Base-by-base conservation (phyloP, 2,113 vertebrate genomes). In the Raja brachyura region DNA sequence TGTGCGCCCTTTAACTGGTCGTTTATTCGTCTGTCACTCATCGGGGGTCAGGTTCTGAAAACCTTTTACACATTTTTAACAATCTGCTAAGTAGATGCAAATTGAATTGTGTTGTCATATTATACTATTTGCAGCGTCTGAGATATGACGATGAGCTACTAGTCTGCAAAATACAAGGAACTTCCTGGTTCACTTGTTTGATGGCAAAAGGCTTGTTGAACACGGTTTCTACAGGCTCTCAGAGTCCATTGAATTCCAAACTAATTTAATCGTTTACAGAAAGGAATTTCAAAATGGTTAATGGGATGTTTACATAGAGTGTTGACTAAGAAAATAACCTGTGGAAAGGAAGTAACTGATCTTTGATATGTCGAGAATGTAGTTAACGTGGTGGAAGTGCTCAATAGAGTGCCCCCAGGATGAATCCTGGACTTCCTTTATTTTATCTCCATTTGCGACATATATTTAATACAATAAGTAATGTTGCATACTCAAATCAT, bases 11-110 rank as follows among this genome's bases (percentile, higher is more conserved):
- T 73, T 92, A 92, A 92, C 66, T 73, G 39, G 33, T 92, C 66
- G 90, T 73, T 92, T 92, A 74, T 92, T 74, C 68, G 90, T 92
- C 90, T 92, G 66, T 85, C 90, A 74, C 90, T 92, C 18, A 92
- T 73, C 68, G 18, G 66, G 63, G 90, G 90, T 92, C 90, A 92
- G 22, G 73, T 74, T 92, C 66, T 25, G 31, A 68, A 86, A 90
- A 70, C 63, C 31, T 90, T 90, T 90, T 90, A 68, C 63, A 70
- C 61, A 48, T 90, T 39, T 39, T 90, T 90, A 90, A 90, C 88
- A 70, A 90, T 61, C 33, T 90, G 66, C 63, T 90, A 90, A 90
- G 31, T 48, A 86, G 81, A 86, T 86, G 81, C 81, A 86, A 86
- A 86, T 86, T 61, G 56, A 61, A 61, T 61, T 86, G 81, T 61